These are phyloP conservation scores for Himalopsyche japonica DNA, from an alignment of 2,888 invertebrate species.

Conservation along the genomic window DNA sequence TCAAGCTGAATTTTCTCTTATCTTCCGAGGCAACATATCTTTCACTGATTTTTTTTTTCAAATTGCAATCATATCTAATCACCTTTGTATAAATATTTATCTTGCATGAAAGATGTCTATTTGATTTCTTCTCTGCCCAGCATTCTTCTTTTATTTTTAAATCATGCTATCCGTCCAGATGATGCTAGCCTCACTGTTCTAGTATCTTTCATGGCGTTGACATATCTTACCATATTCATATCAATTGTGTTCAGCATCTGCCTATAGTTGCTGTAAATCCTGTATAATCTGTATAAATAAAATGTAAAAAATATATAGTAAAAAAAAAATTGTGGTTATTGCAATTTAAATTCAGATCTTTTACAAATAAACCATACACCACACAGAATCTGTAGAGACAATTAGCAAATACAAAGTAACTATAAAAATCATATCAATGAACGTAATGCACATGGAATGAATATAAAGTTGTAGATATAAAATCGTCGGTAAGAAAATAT, in stretches of 20 bases:
- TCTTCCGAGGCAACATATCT: neutral
- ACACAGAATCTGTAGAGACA: neutral
- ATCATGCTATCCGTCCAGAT: neutral
- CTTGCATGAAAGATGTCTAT: neutral
- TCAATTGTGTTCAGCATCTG: neutral
- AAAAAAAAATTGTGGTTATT: too few species aligned
- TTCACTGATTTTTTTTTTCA: neutral
- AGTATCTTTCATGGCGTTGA: neutral
- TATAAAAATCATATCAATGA: neutral
- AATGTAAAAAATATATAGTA: too few species aligned
- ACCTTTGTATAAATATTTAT: neutral
- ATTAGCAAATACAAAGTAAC: neutral
- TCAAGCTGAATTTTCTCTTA: neutral
- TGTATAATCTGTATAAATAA: too few species aligned
- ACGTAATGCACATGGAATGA: neutral
- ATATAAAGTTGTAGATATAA: neutral
- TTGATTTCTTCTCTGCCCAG: neutral
- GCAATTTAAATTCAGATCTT: too few species aligned
- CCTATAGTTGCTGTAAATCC: too few species aligned
- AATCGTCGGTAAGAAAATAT: neutral
- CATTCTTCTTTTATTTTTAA: neutral
- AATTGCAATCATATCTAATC: neutral
- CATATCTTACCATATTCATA: neutral
- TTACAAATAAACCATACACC: too few species aligned
- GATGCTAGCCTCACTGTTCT: too few species aligned